Evolutionary conservation across 1,140 invertebrate species (phyloP).

Genomic region (Hyles vespertilio): DNA sequence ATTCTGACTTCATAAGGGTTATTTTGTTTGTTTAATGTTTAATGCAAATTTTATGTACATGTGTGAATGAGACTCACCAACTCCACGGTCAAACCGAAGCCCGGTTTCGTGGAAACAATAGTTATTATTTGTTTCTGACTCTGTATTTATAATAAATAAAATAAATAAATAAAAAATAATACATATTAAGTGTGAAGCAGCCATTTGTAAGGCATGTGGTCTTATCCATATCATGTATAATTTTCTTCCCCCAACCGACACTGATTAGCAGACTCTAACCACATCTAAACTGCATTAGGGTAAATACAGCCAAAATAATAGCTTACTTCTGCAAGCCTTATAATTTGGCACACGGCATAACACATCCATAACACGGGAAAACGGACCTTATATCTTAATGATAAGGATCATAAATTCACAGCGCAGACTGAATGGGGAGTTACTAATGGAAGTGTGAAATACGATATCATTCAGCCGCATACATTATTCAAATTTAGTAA

Average conservation of each 20-base stretch:
- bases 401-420: slow-evolving; percentile 16
- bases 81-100: too few relatives aligned
- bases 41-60: too few relatives aligned
- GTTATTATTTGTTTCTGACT: too few relatives aligned
- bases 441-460: slow-evolving; percentile 55
- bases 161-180: too few relatives aligned
- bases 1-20: too few relatives aligned
- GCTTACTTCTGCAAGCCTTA: slow-evolving; percentile 18
- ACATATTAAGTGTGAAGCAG: too few relatives aligned
- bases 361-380: slow-evolving; percentile 9
- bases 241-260: slow-evolving; percentile 14
- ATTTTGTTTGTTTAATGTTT: too few relatives aligned
- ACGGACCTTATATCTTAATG: slow-evolving; percentile 12
- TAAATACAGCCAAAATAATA: slow-evolving; percentile 20
- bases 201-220: too few relatives aligned
- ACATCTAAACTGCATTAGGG: slow-evolving; percentile 24
- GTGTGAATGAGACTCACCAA: too few relatives aligned
- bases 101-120: too few relatives aligned
- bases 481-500: slow-evolving; percentile 55
- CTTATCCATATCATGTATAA: slow-evolving; percentile 15
- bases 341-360: slow-evolving; percentile 26
- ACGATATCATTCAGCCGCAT: slow-evolving; percentile 48
- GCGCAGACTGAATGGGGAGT: slow-evolving; percentile 28
- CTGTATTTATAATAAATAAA: too few relatives aligned
- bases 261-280: slow-evolving; percentile 17